Evolutionary conservation across 2,113 vertebrate species (phyloP), one percentile per base, ranked within the genome.

Genomic region (Lates calcarifer): DNA sequence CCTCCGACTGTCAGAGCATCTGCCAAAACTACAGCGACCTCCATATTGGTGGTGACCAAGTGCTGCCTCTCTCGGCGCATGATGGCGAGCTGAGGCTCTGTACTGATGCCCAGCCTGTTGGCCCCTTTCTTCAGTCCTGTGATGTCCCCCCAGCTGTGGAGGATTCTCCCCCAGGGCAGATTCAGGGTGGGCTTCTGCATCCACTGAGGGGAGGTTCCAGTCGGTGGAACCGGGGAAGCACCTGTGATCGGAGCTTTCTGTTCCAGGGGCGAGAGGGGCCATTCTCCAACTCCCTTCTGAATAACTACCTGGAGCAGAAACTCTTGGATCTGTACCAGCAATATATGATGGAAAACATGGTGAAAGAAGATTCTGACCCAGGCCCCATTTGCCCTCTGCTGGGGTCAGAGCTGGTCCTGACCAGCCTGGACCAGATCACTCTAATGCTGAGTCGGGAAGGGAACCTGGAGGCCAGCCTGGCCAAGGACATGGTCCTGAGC

Each of bases 11-110:
- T 83, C 96, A 98, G 91, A 98, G 97, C 92, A 97, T 99, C 87
- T 99, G 96, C 83, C 95, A 97, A 83, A 96, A 99, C 92, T 99
- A 99, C 94, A 98, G 95, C 0, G 98, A 99, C 88, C 91, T 99
- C 84, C 96, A 97, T 17, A 98, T 99, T 33, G 97, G 96, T 0
- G 98, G 98, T 0, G 98, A 96, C 82, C 97, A 97, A 0, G 97
- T 99, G 49, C 84, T 98, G 90, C 97, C 97, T 0, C 94, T 98
- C 5, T 97, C 41, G 91, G 92, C 90, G 51, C 90, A 66, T 26
- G 95, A 95, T 0, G 91, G 91, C 0, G 95, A 95, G 5, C 94
- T 96, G 66, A 95, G 94, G 60, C 88, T 94, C 33, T 93, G 93
- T 0, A 82, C 94, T 56, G 93, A 93, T 22, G 87, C 89, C 31